Evolutionary conservation across 2,113 vertebrate species (phyloP), one percentile per base, ranked within the genome.

Genomic region (Corvus hawaiiensis): DNA sequence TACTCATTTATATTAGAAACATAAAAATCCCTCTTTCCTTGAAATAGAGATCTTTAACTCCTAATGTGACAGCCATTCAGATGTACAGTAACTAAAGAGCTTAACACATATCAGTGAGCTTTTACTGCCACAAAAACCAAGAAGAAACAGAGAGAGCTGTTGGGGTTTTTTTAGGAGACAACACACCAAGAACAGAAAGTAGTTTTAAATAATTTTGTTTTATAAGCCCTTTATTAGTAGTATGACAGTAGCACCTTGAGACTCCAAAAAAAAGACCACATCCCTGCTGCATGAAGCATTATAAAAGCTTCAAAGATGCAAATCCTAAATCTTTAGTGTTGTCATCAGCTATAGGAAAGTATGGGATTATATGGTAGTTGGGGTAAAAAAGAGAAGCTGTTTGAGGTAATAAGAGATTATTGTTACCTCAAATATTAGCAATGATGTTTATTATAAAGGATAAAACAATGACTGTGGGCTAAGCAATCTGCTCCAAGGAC

Each of bases 1-100:
- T 95, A 97, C 51, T 94, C 59, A 54, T 96, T 93, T 96, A 92
- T 95, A 97, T 97, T 97, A 94, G 96, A 97, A 95, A 94, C 74
- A 91, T 94, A 87, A 86, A 97, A 97, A 86, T 61, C 39, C 35
- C 22, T 44, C 84, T 85, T 91, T 95, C 87, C 87, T 82, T 73
- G 89, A 96, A 96, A 92, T 87, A 91, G 75, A 96, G 77, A 84
- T 89, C 85, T 79, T 93, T 89, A 92, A 84, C 73, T 94, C 93
- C 90, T 78, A 61, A 93, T 55, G 61, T 82, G 71, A 85, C 59
- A 86, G 69, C 24, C 81, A 55, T 48, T 90, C 84, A 66, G 58
- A 92, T 79, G 67, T n/a, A 35, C 56, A 80, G 37, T 39, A 95
- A 94, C 55, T 73, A 32, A 97, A 93, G 87, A 96, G 67, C 43